Base-by-base conservation (phyloP, 2,113 vertebrate genomes). In the Bagarius yarrelli region DNA sequence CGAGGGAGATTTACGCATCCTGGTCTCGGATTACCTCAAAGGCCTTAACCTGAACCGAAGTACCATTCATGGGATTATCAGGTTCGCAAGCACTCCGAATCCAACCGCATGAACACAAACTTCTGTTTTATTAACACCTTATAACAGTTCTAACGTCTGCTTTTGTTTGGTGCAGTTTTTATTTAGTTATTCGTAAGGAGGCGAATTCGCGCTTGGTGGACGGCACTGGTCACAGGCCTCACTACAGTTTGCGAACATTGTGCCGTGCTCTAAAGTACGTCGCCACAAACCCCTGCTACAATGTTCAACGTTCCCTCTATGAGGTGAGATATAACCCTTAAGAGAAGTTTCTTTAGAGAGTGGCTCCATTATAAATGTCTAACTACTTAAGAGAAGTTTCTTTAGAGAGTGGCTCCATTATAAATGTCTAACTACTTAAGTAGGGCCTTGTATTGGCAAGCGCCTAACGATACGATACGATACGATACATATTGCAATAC, bases 211-310 rank as follows among this genome's bases (percentile, higher is more conserved):
- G 90, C 21, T 83, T 99, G 87, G 93, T 96, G 86, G 96, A 98
- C 25, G 97, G 97, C 1, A 99, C 94, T 0, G 96, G 96, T 30
- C 96, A 97, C 88, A 94, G 91, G 82, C 98, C 98, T 80, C 96
- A 99, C 88, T 99, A 98, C 80, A 99, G 97, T 78, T 93, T 99
- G 82, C 94, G 98, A 0, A 98, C 97, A 0, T 92, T 99, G 47
- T 99, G 98, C 88, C 90, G 98, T 77, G 97, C 98, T 0, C 81
- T 99, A 85, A 94, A 94, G 72, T 98, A 96, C 71, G 95, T 92
- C 67, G 94, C 95, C 0, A 88, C 87, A 15, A 96, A 99, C 85
- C 96, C 95, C 0, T 99, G 97, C 87, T 84, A 88, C 89, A 97
- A 80, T 57, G 90, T 97, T 55, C 94, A 95, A 78, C 95, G 98